Evolutionary conservation across 2,113 vertebrate species (phyloP).

Genomic region (Myocastor coypus): DNA sequence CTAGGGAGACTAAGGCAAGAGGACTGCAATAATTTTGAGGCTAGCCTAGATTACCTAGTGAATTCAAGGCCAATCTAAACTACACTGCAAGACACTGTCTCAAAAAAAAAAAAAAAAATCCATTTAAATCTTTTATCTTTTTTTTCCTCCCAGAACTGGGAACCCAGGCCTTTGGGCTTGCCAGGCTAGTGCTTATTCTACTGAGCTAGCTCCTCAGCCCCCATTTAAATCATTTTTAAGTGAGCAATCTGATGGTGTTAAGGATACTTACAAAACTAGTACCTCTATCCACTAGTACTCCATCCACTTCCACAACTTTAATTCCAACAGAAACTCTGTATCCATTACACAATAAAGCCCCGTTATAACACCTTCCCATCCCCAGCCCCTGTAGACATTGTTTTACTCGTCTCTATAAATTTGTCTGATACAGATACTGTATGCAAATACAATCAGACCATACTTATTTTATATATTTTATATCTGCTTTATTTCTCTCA

Average conservation of each 20-base stretch:
- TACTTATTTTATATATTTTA: background rate
- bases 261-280: background rate
- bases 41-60: background rate
- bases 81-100: too few species aligned
- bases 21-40: background rate
- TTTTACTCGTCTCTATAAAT: background rate
- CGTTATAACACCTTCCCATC: background rate
- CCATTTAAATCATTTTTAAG: slow-evolving; percentile 8
- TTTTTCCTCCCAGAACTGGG: too few species aligned
- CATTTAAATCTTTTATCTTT: background rate
- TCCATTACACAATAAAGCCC: background rate
- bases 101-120: background rate
- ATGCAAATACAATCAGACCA: background rate
- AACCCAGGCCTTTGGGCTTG: too few species aligned
- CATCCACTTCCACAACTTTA: background rate
- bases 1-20: background rate
- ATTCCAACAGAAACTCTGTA: background rate
- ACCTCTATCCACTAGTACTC: background rate
- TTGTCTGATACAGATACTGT: background rate
- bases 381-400: background rate
- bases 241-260: background rate
- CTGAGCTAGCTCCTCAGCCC: too few species aligned
- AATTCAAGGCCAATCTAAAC: background rate
- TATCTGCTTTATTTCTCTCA: slow-evolving; percentile 4
- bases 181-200: too few species aligned